Conservation (phyloP, 2,797 vertebrate genomes). For the Pangasius krempfi region DNA sequence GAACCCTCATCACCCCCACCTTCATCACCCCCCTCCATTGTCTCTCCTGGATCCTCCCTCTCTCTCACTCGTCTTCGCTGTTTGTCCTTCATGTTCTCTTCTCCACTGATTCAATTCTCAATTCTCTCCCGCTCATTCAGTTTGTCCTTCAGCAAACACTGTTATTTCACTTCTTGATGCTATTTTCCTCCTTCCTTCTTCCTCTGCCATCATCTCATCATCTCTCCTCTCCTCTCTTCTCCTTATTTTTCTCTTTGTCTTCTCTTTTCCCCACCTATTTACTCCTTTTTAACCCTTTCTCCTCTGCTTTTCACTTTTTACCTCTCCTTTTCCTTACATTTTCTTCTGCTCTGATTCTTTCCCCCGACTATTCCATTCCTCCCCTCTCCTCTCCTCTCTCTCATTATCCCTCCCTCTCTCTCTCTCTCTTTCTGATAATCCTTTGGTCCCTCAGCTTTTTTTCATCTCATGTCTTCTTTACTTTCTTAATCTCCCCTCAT, state of each 20-base stretch:
- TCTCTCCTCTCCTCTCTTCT: slow-evolving; percentile 22
- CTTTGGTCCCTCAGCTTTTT: background rate
- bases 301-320: background rate
- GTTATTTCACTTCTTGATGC: slow-evolving; percentile 16
- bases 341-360: background rate
- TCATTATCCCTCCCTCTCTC: background rate
- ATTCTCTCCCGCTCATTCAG: slow-evolving; percentile 6
- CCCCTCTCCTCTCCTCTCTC: background rate
- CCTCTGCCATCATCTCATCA: slow-evolving; percentile 25
- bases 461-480: background rate
- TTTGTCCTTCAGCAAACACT: slow-evolving; percentile 47
- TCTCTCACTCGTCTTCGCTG: slow-evolving; percentile 31
- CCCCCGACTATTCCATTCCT: background rate
- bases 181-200: background rate
- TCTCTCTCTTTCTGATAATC: background rate
- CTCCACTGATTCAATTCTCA: slow-evolving; percentile 19
- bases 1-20: slow-evolving; percentile 48
- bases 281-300: background rate
- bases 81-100: slow-evolving; percentile 16
- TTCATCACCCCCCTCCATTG: slow-evolving; percentile 58
- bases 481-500: background rate
- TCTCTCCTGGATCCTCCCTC: slow-evolving; percentile 56
- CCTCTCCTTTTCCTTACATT: background rate
- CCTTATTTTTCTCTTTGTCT: slow-evolving; percentile 31
- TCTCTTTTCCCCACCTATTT: background rate